A percentile compares a stretch with the other conserved stretches of the same genome.
phyloP scores from a whole-genome alignment of 1,140 invertebrate genomes.

The Dendroctonus valens region DNA sequence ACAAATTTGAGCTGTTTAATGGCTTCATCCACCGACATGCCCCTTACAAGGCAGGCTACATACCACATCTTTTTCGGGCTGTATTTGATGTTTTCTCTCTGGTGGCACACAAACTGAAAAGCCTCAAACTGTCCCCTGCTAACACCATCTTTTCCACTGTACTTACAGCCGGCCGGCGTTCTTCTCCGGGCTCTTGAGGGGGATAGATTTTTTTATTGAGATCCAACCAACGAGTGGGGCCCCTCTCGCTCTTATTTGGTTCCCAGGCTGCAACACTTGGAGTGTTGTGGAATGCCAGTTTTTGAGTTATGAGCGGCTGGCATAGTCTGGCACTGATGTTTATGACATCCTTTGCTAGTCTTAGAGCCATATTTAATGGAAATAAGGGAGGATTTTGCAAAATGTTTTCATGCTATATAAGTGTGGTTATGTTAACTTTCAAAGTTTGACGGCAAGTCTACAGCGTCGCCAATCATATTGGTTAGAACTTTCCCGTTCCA shows the following conservation, averaged over 20 bases:
- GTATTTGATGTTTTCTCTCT: constrained; percentile 82
- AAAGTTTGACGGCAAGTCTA: too few species aligned
- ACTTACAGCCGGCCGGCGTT: constrained; percentile 77
- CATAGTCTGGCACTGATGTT: background rate
- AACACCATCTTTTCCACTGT: background rate
- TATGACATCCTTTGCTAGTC: background rate
- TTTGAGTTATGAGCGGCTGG: constrained; percentile 20
- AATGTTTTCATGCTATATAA: too few species aligned
- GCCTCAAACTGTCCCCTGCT: background rate
- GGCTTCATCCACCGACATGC: constrained; percentile 92
- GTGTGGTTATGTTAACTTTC: too few species aligned
- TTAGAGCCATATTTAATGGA: constrained; percentile 6
- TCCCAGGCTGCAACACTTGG: constrained; percentile 18
- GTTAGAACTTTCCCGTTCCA: too few species aligned
- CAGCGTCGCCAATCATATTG: too few species aligned
- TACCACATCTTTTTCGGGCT: constrained; percentile 92
- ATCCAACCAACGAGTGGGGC: constrained; percentile 55
- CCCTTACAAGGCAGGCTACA: constrained; percentile 78
- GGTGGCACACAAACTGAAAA: constrained; percentile 83
- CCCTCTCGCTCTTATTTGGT: background rate
- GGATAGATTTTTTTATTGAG: constrained; percentile 78
- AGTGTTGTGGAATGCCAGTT: constrained; percentile 19
- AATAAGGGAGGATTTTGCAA: too few species aligned
- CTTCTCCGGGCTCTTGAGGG: constrained; percentile 71
- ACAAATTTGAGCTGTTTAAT: constrained; percentile 86